Evolutionary conservation across 2,888 invertebrate species (phyloP).

Genomic region (Hipparchia semele): DNA sequence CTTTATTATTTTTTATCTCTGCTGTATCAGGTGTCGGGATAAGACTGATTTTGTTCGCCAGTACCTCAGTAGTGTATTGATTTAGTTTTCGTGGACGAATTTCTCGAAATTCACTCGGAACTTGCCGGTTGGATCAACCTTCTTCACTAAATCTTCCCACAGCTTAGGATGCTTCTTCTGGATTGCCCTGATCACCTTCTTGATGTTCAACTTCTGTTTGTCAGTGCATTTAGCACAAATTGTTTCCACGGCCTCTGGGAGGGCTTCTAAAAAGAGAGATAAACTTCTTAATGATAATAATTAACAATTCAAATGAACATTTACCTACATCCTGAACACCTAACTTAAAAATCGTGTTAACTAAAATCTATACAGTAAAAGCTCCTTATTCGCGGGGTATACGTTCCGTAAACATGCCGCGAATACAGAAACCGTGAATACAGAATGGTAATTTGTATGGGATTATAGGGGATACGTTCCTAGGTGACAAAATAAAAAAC

Average conservation of each 20-base stretch:
- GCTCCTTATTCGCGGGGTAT: too few species aligned
- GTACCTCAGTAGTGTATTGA: neutral
- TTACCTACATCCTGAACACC: too few species aligned
- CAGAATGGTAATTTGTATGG: too few species aligned
- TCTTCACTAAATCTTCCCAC: conserved; percentile 87
- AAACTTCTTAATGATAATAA: neutral
- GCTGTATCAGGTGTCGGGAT: neutral
- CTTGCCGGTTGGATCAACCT: conserved; percentile 87
- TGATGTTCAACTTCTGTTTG: conserved; percentile 84
- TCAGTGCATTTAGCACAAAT: conserved; percentile 87
- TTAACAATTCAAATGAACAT: too few species aligned
- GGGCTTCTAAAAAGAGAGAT: conserved; percentile 79
- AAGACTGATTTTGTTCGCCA: neutral
- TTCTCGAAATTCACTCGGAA: conserved; percentile 85
- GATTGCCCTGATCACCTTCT: conserved; percentile 86
- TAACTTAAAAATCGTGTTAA: too few species aligned
- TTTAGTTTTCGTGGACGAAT: conserved; percentile 67
- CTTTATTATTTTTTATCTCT: neutral
- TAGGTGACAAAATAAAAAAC: too few species aligned
- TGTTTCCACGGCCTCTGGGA: conserved; percentile 87
- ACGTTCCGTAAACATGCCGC: too few species aligned
- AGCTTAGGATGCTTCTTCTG: conserved; percentile 85
- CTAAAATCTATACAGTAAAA: too few species aligned
- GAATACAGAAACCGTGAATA: too few species aligned
- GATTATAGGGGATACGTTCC: too few species aligned